phyloP scores from a whole-genome alignment of 2,888 invertebrate species.

The Lysandra coridon region DNA sequence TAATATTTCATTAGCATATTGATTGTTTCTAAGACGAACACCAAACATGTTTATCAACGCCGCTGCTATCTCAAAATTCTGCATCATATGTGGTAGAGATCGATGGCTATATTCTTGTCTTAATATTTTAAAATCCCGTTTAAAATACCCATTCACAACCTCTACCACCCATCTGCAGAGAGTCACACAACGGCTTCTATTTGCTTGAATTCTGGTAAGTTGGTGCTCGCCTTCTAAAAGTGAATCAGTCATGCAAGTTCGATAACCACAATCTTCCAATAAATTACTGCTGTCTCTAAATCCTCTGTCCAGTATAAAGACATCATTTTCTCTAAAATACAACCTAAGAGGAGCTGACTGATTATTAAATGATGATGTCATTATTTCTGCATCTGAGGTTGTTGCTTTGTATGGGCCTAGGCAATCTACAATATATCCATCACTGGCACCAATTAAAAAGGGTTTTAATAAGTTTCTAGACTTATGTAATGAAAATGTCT shows the following conservation, averaged over 20 bases:
- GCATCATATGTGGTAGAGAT: slow-evolving; percentile 21
- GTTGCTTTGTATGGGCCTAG: slow-evolving; percentile 36
- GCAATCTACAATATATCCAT: slow-evolving; percentile 35
- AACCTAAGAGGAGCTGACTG: slow-evolving; percentile 17
- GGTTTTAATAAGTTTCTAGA: slow-evolving; percentile 26
- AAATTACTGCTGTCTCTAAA: slow-evolving; percentile 3
- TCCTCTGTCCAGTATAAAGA: slow-evolving; percentile 31
- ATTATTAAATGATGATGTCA: slow-evolving; percentile 34
- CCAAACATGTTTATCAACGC: slow-evolving; percentile 37
- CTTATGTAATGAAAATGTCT: not conserved
- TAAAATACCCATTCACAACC: slow-evolving; percentile 33
- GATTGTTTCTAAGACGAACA: slow-evolving; percentile 9
- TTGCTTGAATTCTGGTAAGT: slow-evolving; percentile 36
- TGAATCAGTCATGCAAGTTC: slow-evolving; percentile 34
- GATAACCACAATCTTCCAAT: slow-evolving; percentile 29
- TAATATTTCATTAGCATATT: not conserved
- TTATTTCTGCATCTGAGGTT: slow-evolving; percentile 38
- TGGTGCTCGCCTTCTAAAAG: slow-evolving; percentile 35
- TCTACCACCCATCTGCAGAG: slow-evolving; percentile 37
- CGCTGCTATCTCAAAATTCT: slow-evolving; percentile 37
- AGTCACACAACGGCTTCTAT: slow-evolving; percentile 36
- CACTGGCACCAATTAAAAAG: slow-evolving; percentile 29
- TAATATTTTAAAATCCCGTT: slow-evolving; percentile 38
- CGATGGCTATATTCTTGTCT: slow-evolving; percentile 36
- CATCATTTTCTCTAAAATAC: slow-evolving; percentile 34